Base-by-base conservation (phyloP, 2,797 vertebrate species). In the Delichon dasypus region DNA sequence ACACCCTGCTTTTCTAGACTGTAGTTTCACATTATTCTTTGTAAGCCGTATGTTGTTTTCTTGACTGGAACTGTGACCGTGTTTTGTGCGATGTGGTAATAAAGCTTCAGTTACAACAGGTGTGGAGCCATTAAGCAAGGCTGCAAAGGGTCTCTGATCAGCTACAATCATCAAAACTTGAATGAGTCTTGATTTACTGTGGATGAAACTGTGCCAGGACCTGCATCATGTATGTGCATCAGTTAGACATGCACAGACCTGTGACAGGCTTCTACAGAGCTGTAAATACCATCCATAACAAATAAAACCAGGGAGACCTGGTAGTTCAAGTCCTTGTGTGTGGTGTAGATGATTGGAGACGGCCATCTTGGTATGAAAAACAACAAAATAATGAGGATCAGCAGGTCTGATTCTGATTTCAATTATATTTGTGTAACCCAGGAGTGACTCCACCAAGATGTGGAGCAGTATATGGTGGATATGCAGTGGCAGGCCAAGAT, bases 361-460 rank as follows among this genome's bases (percentile, higher is more conserved):
- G 32, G 75, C 88, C 90, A 94, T 80, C 67, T 76, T 87, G 53
- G 47, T 93, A 91, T 34, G 74, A 93, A 93, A 93, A 95, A 72
- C 50, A 93, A 50, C 44, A 71, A 88, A 94, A 95, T 94, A 94
- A 94, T 88, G 66, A 95, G 57, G 67, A 95, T 93, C 95, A 95
- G 93, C 74, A 89, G 80, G 80, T 85, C 89, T 83, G 85, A 95
- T 90, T 94, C 91, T 95, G 89, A 94, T 90, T 96, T 94, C 94
- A 95, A 55, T 96, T 94, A 86, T 61, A 79, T 91, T 94, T 93
- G 88, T 94, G 60, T 88, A 96, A 91, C 78, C 88, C 83, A 91
- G 85, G 71, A 94, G 68, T 95, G 86, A 94, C 80, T 93, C 80
- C 83, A 94, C 77, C 85, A 91, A 85, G 84, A 89, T 72, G 64